Conservation (phyloP, 2,888 invertebrate genomes). For the Rhamnusium bicolor region DNA sequence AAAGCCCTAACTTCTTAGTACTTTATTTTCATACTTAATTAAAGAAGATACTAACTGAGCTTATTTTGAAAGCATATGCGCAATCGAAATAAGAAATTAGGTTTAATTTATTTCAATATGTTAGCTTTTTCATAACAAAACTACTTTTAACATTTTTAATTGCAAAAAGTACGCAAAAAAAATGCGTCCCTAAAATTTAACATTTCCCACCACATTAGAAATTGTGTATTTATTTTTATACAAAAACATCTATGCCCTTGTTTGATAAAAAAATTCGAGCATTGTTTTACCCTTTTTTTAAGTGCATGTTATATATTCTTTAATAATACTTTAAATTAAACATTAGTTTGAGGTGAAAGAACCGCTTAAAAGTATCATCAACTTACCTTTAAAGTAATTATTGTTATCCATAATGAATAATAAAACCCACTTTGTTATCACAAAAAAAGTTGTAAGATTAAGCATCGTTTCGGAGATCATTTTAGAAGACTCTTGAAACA, state of each 20-base stretch:
- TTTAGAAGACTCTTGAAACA: conserved; percentile 32
- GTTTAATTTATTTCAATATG: no score
- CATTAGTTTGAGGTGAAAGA: background rate
- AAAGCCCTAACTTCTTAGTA: no score
- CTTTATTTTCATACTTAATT: no score
- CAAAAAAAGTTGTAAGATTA: conserved; percentile 40
- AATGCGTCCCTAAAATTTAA: background rate
- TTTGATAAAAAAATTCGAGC: no score
- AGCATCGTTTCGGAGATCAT: conserved; percentile 39
- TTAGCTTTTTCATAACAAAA: no score
- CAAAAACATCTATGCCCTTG: background rate
- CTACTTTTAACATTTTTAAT: background rate
- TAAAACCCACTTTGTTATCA: conserved; percentile 30
- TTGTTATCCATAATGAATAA: conserved; percentile 18
- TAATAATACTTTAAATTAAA: no score
- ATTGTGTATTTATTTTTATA: background rate
- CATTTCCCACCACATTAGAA: background rate
- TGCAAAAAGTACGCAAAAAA: background rate
- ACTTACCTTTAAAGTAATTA: conserved; percentile 19
- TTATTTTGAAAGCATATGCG: no score
- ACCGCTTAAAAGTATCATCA: background rate
- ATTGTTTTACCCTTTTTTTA: no score
- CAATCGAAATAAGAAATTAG: no score
- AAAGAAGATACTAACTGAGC: no score
- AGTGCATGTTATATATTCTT: no score